Evolutionary conservation across 1,140 invertebrate species (phyloP), one percentile per base, ranked within the genome.

Genomic region (Microplitis mediator): DNA sequence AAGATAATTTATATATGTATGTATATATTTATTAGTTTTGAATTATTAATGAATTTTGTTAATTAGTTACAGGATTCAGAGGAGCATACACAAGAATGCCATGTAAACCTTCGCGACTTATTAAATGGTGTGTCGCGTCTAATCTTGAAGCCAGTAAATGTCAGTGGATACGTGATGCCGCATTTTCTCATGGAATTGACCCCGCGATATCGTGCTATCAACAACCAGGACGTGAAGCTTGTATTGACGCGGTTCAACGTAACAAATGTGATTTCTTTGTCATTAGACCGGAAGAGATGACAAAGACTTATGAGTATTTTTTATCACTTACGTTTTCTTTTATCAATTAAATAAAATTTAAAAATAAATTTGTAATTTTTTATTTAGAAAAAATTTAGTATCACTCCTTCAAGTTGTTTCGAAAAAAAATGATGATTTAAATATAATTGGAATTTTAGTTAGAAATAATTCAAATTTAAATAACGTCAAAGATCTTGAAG

Each of bases 71-170:
- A 1, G 92, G 89, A 32, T 92, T 91, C 75, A 77, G 88, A 45
- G 90, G 90, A 65, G 91, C 91, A 0, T 91, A 92, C 75, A 90
- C 88, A 73, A 90, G 90, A 71, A 85, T 87, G 0, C 88, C 89
- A 0, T 94, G 92, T 77, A 89, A 90, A 78, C 91, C 91, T 0
- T 89, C 91, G 0, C 87, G 92, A 76, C 84, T 82, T n/a, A 79
- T 89, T 36, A 78, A 70, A 35, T 87, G 85, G 85, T 87, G 85
- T 64, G 76, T 85, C 0, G 89, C 89, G 0, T 91, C 91, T 0
- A 88, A 91, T 50, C 79, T 91, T 0, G 91, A 92, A 72, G 88
- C 90, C 39, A 88, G 89, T 36, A 95, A 95, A 77, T 96, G 95
- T 78, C 88, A 90, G 8, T 93, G 91, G 91, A 78, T 95, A 75